Base-by-base conservation (phyloP, 2,888 invertebrate species). In the Papilio demoleus region DNA sequence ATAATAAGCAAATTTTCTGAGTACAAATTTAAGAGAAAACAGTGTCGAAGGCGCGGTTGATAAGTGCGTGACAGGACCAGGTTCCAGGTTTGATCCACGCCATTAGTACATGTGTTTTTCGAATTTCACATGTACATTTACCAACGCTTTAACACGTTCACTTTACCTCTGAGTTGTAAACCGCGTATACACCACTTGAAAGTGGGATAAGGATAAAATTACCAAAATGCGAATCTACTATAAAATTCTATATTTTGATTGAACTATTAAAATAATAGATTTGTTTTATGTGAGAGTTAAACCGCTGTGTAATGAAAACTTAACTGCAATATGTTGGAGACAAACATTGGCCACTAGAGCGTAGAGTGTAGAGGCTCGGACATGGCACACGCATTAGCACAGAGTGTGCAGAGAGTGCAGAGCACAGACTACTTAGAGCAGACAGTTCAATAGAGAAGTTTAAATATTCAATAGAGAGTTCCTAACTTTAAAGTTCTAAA, bases 331-430 rank as follows among this genome's bases (percentile, higher is more conserved):
- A 56, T 27, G n/a, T 31, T 31, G 53, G 17, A 31, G 53, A 56
- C 53, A 56, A 56, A 56, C 53, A 56, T 9, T 31, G n/a, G n/a
- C n/a, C n/a, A 22, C 8, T 17, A 31, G 17, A 9, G 31, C 31
- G n/a, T 56, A 47, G 22, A 22, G 11, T 47, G 47, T 47, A 27
- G 53, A 56, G 53, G 53, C 17, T 27, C 53, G n/a, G 53, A 56
- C 53, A 56, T 14, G 31, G 11, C 53, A 31, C 53, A 17, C 27
- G 53, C 53, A 56, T 56, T 56, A 56, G 53, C 53, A 31, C 53
- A 31, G 31, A 31, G 9, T 9, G n/a, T 2, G 17, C 53, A n/a
- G 53, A 53, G 53, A 31, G 53, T 12, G 2, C 53, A 31, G 8
- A n/a, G 8, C 53, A n/a, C 27, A 50, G 50, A 50, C 22, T 47